Conservation (phyloP, 2,888 invertebrate species). For the Pollenia angustigena region DNA sequence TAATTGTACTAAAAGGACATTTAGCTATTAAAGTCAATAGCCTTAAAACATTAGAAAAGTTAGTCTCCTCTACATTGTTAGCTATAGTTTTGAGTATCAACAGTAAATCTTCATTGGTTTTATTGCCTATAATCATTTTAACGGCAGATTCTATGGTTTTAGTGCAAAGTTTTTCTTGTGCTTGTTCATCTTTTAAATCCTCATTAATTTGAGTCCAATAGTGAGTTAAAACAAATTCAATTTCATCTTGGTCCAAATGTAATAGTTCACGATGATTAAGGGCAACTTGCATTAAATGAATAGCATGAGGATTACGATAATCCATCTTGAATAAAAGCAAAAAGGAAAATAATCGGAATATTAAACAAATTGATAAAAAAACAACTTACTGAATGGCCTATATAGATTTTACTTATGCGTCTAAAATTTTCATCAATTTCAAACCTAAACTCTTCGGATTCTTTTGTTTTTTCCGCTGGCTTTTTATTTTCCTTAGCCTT, state of each 20-base stretch:
- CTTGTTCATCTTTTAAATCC: constrained; percentile 75
- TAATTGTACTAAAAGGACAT: constrained; percentile 80
- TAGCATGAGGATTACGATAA: constrained; percentile 79
- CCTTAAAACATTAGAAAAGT: constrained; percentile 77
- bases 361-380: not conserved
- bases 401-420: constrained; percentile 82
- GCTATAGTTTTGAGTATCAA: constrained; percentile 77
- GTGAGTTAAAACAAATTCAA: constrained; percentile 81
- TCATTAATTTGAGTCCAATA: constrained; percentile 81
- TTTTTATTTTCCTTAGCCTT: constrained; percentile 25
- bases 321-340: constrained; percentile 77
- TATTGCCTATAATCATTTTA: constrained; percentile 80
- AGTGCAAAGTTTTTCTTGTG: constrained; percentile 54
- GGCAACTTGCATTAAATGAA: constrained; percentile 80
- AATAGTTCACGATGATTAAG: constrained; percentile 78
- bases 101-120: constrained; percentile 82
- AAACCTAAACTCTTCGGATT: constrained; percentile 12
- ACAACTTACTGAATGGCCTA: constrained; percentile 81
- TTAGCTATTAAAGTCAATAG: constrained; percentile 80
- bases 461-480: constrained; percentile 8
- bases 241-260: constrained; percentile 82
- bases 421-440: constrained; percentile 79
- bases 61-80: constrained; percentile 69
- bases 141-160: constrained; percentile 78
- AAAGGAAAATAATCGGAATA: not conserved